phyloP scores from a whole-genome alignment of 2,888 invertebrate species.

The Standfussiana lucernea region DNA sequence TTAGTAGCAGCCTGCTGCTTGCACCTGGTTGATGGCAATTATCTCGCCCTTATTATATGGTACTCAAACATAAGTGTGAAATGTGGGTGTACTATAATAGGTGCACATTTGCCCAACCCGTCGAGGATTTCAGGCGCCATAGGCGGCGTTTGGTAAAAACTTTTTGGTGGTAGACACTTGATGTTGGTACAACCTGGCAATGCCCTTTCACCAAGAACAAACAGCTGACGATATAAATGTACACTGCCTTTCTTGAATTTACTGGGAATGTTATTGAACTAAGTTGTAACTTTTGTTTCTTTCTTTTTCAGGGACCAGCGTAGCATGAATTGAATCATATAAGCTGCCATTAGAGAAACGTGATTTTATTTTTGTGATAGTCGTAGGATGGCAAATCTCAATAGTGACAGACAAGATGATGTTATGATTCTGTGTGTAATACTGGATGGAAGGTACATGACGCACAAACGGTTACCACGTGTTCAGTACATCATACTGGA shows the following conservation, averaged over 20 bases:
- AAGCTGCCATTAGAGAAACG: slow-evolving; percentile 20
- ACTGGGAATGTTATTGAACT: neutral
- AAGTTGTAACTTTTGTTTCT: neutral
- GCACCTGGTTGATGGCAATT: neutral
- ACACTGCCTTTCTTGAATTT: neutral
- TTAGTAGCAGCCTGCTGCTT: neutral
- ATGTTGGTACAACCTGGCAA: neutral
- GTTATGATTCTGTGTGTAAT: slow-evolving; percentile 32
- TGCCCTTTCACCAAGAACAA: neutral
- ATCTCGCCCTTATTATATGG: neutral
- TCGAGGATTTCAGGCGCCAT: neutral
- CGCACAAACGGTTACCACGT: neutral
- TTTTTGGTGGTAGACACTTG: neutral
- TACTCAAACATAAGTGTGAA: neutral
- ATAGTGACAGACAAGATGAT: slow-evolving; percentile 27
- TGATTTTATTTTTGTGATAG: slow-evolving; percentile 31
- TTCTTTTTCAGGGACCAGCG: slow-evolving; percentile 59
- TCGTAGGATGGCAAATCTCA: slow-evolving; percentile 41
- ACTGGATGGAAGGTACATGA: neutral
- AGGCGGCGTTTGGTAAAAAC: neutral
- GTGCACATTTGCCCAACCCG: neutral
- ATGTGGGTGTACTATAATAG: neutral
- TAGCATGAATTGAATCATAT: slow-evolving; percentile 38
- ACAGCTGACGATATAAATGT: neutral
- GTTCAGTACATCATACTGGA: neutral